phyloP scores from a whole-genome alignment of 2,113 vertebrate species.

The Oryctolagus cuniculus region DNA sequence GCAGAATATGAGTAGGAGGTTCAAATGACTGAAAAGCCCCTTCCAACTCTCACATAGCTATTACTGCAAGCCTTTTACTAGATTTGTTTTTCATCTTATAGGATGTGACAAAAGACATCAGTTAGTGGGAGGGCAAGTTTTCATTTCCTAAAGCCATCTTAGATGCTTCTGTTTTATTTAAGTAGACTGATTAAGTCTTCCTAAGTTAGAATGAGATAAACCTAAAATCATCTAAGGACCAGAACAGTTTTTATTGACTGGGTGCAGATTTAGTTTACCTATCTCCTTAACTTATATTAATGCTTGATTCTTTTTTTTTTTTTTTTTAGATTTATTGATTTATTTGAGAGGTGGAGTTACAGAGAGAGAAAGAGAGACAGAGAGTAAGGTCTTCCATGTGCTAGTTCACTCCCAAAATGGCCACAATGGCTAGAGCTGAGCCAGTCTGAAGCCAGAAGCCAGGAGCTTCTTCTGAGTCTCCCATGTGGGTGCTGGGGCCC shows the following conservation, averaged over 20 bases:
- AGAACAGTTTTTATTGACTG: conserved; percentile 59
- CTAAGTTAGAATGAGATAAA: conserved; percentile 64
- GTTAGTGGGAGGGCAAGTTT: conserved; percentile 52
- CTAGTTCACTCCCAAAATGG: too few relatives aligned
- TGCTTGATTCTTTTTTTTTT: not conserved
- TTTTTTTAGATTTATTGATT: too few relatives aligned
- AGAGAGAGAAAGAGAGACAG: too few relatives aligned
- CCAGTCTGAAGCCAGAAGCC: too few relatives aligned
- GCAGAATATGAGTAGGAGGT: conserved; percentile 52
- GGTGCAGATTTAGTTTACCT: conserved; percentile 56
- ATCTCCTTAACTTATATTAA: conserved; percentile 64
- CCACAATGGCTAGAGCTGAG: too few relatives aligned
- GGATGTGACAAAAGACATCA: not conserved
- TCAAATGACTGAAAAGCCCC: conserved; percentile 31
- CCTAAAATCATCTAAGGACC: conserved; percentile 42
- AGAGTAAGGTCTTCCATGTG: too few relatives aligned
- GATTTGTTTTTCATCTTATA: conserved; percentile 50
- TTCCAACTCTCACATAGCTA: conserved; percentile 5
- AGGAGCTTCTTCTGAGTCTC: too few relatives aligned
- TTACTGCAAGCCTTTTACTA: conserved; percentile 46
- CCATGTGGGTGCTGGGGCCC: too few relatives aligned
- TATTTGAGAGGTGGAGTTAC: too few relatives aligned
- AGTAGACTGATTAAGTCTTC: conserved; percentile 20
- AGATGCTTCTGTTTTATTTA: conserved; percentile 53
- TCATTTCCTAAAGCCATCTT: conserved; percentile 53